These are phyloP conservation scores for Synanthedon vespiformis DNA, from an alignment of 2,888 invertebrate species.

Conservation along the genomic window DNA sequence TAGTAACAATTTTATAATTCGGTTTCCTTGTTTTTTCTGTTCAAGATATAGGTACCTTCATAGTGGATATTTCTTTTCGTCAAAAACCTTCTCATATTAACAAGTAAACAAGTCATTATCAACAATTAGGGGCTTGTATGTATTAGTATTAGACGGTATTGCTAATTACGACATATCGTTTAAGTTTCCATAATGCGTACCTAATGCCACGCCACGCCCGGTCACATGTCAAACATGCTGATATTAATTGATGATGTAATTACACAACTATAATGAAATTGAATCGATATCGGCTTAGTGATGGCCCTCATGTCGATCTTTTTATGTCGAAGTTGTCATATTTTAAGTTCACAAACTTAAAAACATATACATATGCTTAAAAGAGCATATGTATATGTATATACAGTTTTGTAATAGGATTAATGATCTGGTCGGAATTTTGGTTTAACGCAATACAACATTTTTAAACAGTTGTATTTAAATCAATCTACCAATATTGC, in stretches of 20 bases:
- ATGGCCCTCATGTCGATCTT: neutral
- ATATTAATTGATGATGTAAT: slow-evolving; percentile 56
- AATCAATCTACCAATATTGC: too few relatives aligned
- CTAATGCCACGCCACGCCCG: slow-evolving; percentile 24
- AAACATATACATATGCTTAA: too few relatives aligned
- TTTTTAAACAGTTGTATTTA: too few relatives aligned
- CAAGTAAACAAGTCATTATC: neutral
- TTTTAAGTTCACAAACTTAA: too few relatives aligned
- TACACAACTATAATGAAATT: slow-evolving; percentile 49
- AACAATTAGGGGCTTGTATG: slow-evolving; percentile 23
- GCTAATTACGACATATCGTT: neutral
- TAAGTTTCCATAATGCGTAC: neutral
- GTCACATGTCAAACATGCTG: slow-evolving; percentile 33
- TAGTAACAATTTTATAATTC: too few relatives aligned
- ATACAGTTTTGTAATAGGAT: too few relatives aligned
- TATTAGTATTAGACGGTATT: slow-evolving; percentile 11
- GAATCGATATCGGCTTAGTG: slow-evolving; percentile 12
- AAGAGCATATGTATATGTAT: too few relatives aligned
- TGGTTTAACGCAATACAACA: too few relatives aligned
- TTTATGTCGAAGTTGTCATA: slow-evolving; percentile 21
- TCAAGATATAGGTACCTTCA: too few relatives aligned
- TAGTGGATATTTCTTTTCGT: too few relatives aligned
- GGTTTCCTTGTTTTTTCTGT: too few relatives aligned
- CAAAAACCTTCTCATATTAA: neutral
- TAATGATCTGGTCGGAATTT: too few relatives aligned